Conservation (phyloP, 2,797 vertebrate genomes). For the Gastrophryne carolinensis region DNA sequence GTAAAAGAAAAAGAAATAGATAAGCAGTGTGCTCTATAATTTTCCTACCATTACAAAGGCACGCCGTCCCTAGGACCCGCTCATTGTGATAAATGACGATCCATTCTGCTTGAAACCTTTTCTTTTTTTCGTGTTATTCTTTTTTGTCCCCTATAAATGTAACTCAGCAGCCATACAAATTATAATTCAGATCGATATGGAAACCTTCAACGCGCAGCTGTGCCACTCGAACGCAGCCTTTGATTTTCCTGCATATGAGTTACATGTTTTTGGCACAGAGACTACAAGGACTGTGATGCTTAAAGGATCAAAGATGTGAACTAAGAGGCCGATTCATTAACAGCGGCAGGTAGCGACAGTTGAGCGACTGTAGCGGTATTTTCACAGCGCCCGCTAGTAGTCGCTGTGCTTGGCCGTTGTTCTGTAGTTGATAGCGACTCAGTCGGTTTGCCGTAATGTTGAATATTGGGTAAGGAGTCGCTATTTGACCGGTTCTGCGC, state of each 20-base stretch:
- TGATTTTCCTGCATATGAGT: slow-evolving; percentile 25
- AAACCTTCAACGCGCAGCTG: slow-evolving; percentile 12
- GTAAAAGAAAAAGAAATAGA: slow-evolving; percentile 16
- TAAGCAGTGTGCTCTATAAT: slow-evolving; percentile 14
- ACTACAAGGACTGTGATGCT: too few relatives aligned
- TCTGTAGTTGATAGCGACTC: too few relatives aligned
- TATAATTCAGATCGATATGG: slow-evolving; percentile 40
- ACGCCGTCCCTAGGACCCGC: neutral
- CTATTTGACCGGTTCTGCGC: too few relatives aligned
- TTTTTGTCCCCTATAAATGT: slow-evolving; percentile 21
- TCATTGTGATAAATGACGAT: slow-evolving; percentile 46
- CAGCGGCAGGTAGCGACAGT: too few relatives aligned
- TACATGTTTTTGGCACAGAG: neutral
- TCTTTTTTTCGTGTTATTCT: slow-evolving; percentile 7
- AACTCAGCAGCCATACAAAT: slow-evolving; percentile 29
- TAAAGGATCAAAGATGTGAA: too few relatives aligned
- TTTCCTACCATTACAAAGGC: slow-evolving; percentile 22
- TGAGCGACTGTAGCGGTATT: too few relatives aligned
- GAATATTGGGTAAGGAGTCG: too few relatives aligned
- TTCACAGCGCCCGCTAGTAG: too few relatives aligned
- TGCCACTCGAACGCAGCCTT: slow-evolving; percentile 17
- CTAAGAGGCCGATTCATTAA: too few relatives aligned
- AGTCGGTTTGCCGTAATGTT: too few relatives aligned
- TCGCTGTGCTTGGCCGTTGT: too few relatives aligned
- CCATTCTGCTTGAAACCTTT: slow-evolving; percentile 31